Evolutionary conservation across 2,113 vertebrate genomes (phyloP).

Genomic region (Thermophis baileyi): DNA sequence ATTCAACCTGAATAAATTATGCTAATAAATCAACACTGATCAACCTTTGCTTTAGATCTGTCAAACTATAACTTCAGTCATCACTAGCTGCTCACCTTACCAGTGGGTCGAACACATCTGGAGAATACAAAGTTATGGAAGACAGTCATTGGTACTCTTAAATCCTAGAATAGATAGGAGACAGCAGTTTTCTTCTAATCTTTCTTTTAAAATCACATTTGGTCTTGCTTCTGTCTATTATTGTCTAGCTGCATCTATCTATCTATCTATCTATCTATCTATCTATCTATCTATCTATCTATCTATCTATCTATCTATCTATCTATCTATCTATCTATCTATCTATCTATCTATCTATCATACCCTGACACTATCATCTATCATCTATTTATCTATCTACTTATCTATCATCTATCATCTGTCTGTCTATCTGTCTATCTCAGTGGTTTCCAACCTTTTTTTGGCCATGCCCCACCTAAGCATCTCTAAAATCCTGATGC

Average conservation of each 20-base stretch:
- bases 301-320: neutral
- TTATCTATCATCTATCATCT: too few species aligned
- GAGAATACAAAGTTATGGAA: constrained; percentile 42
- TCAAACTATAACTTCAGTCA: neutral
- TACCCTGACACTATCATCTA: too few species aligned
- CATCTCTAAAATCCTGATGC: too few species aligned
- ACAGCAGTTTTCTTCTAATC: constrained; percentile 2
- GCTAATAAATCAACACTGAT: neutral
- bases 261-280: neutral
- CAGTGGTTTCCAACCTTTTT: too few species aligned
- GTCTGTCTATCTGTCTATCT: too few species aligned
- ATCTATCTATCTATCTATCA: neutral
- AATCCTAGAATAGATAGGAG: too few species aligned
- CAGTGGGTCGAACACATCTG: constrained; percentile 42
- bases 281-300: neutral
- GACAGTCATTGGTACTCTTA: neutral
- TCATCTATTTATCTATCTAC: too few species aligned
- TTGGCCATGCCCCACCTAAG: too few species aligned
- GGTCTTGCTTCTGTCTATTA: neutral
- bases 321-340: too few species aligned
- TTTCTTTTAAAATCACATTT: neutral
- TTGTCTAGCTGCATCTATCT: neutral
- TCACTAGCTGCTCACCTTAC: neutral
- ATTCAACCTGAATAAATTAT: constrained; percentile 31
- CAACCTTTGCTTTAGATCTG: neutral